phyloP scores from a whole-genome alignment of 1,140 invertebrate species.

The Fopius arisanus region DNA sequence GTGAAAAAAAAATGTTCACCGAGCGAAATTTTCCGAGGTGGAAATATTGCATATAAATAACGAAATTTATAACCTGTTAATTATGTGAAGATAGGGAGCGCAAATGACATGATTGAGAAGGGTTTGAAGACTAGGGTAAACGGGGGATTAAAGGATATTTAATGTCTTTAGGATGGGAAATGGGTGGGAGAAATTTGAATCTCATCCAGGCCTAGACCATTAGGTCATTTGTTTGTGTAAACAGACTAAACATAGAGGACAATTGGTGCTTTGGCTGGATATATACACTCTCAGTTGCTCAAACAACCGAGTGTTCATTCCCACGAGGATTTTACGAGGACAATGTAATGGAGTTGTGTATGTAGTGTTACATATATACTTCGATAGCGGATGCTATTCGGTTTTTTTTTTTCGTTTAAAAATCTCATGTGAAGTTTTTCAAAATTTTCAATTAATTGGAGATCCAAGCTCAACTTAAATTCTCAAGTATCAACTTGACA shows the following conservation, averaged over 20 bases:
- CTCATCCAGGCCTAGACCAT: constrained; percentile 60
- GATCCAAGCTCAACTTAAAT: no score
- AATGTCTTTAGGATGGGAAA: not conserved
- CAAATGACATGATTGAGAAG: no score
- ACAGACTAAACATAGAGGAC: constrained; percentile 62
- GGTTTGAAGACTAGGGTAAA: no score
- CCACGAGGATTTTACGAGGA: constrained; percentile 58
- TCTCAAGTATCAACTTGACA: no score
- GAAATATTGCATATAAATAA: no score
- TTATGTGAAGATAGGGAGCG: no score
- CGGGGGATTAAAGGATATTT: not conserved
- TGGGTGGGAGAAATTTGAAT: constrained; percentile 59
- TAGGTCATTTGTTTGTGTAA: constrained; percentile 59
- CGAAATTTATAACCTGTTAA: no score
- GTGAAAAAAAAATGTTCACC: no score
- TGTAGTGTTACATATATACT: constrained; percentile 37
- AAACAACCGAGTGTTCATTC: constrained; percentile 62
- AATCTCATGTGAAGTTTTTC: no score
- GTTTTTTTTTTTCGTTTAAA: no score
- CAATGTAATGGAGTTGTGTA: not conserved
- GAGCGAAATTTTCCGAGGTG: no score
- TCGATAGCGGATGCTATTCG: constrained; percentile 17
- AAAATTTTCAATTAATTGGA: no score
- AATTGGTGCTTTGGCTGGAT: constrained; percentile 40
- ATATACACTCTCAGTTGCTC: constrained; percentile 37